Conservation (phyloP, 1,140 invertebrate species). For the Lysiphlebus fabarum region DNA sequence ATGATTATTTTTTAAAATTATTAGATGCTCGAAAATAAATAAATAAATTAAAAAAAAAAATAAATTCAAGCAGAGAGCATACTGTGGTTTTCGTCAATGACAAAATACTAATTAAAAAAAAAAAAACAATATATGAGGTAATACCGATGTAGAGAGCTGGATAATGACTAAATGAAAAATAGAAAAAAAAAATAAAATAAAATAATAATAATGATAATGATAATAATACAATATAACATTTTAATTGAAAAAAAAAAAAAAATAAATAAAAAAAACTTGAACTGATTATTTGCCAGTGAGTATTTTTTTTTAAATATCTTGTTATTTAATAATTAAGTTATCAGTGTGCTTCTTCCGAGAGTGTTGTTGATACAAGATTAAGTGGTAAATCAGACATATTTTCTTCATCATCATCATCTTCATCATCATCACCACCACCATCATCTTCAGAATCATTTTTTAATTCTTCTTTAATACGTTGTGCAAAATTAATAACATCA, state of each 20-base stretch:
- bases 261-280: too few relatives aligned
- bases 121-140: constrained; percentile 5
- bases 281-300: too few relatives aligned
- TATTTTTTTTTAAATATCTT: too few relatives aligned
- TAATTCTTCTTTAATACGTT: constrained; percentile 45
- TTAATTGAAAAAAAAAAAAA: neutral
- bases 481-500: constrained; percentile 29
- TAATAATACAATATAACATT: neutral
- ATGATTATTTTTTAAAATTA: constrained; percentile 1
- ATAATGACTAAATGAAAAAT: too few relatives aligned
- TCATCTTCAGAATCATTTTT: constrained; percentile 37
- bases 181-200: neutral
- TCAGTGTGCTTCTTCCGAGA: constrained; percentile 52
- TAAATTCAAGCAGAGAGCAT: constrained; percentile 17
- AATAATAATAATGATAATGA: neutral
- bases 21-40: neutral
- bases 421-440: constrained; percentile 32
- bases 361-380: constrained; percentile 52
- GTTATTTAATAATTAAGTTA: neutral
- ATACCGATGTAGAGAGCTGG: neutral
- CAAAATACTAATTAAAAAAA: constrained; percentile 3
- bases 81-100: neutral
- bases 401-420: constrained; percentile 41
- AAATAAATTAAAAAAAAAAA: neutral
- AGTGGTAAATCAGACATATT: constrained; percentile 52